phyloP scores from a whole-genome alignment of 2,797 vertebrate species.

The Lepus oiostolus region DNA sequence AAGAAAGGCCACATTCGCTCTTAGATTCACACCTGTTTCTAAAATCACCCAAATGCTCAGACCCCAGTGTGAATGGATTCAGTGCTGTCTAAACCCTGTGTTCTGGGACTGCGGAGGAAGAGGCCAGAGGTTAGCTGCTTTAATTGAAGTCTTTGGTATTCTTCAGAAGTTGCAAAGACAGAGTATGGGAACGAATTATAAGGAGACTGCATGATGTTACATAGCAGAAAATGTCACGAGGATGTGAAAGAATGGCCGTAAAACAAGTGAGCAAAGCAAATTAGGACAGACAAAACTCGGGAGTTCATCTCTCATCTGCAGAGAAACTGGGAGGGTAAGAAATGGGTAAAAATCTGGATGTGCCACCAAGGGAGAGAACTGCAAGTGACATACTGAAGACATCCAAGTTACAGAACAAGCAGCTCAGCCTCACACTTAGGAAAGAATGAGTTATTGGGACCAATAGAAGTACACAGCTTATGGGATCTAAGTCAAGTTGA shows the following conservation, averaged over 20 bases:
- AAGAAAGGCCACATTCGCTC: neutral
- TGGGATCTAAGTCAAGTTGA: neutral
- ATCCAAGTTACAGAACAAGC: neutral
- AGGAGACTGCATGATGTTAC: neutral
- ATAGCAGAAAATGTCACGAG: neutral
- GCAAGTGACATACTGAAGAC: neutral
- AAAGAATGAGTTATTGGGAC: neutral
- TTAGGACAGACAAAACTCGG: neutral
- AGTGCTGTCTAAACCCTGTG: neutral
- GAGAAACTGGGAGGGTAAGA: neutral
- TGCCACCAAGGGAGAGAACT: neutral
- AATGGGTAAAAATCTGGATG: neutral
- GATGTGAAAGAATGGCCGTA: neutral
- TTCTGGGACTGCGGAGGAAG: neutral
- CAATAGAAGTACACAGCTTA: neutral
- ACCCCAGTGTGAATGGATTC: neutral
- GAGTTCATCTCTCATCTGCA: neutral
- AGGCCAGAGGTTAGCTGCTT: neutral
- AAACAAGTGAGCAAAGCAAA: neutral
- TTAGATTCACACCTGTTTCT: constrained; percentile 43
- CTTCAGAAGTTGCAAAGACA: neutral
- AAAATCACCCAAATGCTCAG: constrained; percentile 24
- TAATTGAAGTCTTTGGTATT: neutral
- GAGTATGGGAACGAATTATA: neutral
- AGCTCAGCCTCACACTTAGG: neutral